Percentiles rank a stretch among this genome's conserved stretches.
These are phyloP conservation scores for Mesocentrotus franciscanus DNA, from an alignment of 53 echinoderm and acorn worm genomes.

Conservation along the genomic window DNA sequence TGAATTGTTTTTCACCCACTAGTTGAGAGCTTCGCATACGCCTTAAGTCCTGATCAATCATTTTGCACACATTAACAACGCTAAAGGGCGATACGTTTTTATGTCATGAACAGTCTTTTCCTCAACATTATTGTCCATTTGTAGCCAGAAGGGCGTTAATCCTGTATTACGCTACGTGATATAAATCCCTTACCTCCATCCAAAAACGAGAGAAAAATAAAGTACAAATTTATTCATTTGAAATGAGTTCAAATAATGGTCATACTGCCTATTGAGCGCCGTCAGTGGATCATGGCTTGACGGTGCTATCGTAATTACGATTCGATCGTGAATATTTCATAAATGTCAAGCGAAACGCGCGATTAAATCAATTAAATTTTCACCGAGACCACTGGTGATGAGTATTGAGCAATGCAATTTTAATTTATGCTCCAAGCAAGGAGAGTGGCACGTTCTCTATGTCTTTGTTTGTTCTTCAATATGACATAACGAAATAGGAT, in stretches of 20 bases:
- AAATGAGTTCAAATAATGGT: background rate
- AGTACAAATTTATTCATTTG: background rate
- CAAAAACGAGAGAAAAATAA: background rate
- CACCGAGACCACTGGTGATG: constrained; percentile 36
- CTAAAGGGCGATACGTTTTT: background rate
- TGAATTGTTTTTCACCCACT: background rate
- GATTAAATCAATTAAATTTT: constrained; percentile 60
- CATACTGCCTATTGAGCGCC: background rate
- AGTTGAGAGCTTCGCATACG: background rate
- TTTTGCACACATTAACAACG: background rate
- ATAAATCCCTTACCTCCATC: background rate
- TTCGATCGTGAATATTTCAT: constrained; percentile 53
- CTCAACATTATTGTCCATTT: background rate
- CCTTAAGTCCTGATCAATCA: background rate
- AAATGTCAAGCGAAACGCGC: constrained; percentile 53
- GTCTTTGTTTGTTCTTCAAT: constrained; percentile 25
- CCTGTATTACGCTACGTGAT: too few species aligned
- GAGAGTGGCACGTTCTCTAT: constrained; percentile 30
- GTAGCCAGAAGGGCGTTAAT: too few species aligned
- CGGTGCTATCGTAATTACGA: constrained; percentile 47
- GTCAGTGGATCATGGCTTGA: background rate
- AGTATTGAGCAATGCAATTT: constrained; percentile 53
- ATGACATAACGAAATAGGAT: background rate
- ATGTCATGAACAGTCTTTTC: background rate
- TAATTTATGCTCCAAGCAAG: constrained; percentile 25